These are phyloP conservation scores for Malachius bipustulatus DNA, from an alignment of 2,888 invertebrate species.

Conservation along the genomic window DNA sequence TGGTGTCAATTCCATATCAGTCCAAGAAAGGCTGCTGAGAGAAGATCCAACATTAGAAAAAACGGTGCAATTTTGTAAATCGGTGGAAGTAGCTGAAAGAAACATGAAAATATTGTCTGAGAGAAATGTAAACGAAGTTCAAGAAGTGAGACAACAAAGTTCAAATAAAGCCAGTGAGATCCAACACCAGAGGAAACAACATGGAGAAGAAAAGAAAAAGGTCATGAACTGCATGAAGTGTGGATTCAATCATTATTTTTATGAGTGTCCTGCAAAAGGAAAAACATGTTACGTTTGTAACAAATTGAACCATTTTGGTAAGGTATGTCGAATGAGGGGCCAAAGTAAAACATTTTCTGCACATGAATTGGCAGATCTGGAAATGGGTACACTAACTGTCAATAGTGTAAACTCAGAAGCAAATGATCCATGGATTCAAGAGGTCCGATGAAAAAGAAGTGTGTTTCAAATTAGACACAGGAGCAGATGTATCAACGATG, in stretches of 20 bases:
- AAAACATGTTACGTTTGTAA: too few relatives aligned
- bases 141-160: neutral
- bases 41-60: conserved; percentile 4
- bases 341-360: neutral
- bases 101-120: conserved; percentile 5
- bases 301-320: neutral
- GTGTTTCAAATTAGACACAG: neutral
- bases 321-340: neutral
- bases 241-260: too few relatives aligned
- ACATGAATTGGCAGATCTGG: too few relatives aligned
- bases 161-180: neutral
- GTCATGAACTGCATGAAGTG: neutral
- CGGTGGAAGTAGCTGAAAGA: conserved; percentile 2
- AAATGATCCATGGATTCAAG: too few relatives aligned
- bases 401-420: too few relatives aligned
- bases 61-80: conserved; percentile 2
- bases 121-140: too few relatives aligned
- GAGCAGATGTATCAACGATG: neutral
- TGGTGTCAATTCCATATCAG: neutral
- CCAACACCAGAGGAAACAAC: conserved; percentile 1
- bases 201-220: too few relatives aligned
- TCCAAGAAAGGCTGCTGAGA: conserved; percentile 1
- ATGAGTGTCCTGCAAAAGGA: too few relatives aligned
- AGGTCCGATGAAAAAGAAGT: conserved; percentile 6
- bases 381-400: too few relatives aligned